Evolutionary conservation across 2,113 vertebrate species (phyloP), one percentile per base, ranked within the genome.

Genomic region (Montifringilla adamsi): DNA sequence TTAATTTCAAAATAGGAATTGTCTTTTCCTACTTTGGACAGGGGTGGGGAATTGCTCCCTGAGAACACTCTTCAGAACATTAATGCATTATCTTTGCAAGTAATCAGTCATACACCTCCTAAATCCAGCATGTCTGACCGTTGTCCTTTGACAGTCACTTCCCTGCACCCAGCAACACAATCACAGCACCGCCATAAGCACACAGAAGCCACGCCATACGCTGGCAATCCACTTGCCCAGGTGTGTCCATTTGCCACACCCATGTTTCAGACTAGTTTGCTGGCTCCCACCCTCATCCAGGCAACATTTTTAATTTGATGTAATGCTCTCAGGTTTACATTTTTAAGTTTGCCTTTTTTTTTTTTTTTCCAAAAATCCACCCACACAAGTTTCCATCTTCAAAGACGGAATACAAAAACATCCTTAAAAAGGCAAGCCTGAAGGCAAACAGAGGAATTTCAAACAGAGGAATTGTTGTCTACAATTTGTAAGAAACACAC

Each of bases 161-260:
- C 39, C 52, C n/a, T 13, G 47, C 64, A 46, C 24, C 17, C 50
- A 16, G 69, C 59, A 68, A 35, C 15, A 2, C 7, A 20, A 43
- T 23, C 62, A 26, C 56, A 62, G 72, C 22, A 62, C 0, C 0
- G 20, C 16, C 46, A 23, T 4, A 30, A 6, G 35, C 49, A 60
- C 41, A 26, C 9, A 43, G 37, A 28, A 74, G 37, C 52, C 47
- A 4, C 8, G 52, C n/a, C 47, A 37, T 13, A 37, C 0, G 8
- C 30, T 9, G 24, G 26, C 19, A 30, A 64, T 31, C n/a, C 18
- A 3, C 19, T 30, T 33, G 55, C 41, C 26, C 22, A 0, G 0
- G 5, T 28, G 33, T 1, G 1, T 11, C 26, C 13, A n/a, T 59
- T 50, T 72, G 39, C n/a, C 4, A 2, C 79, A 74, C 15, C 17